phyloP scores from a whole-genome alignment of 2,113 vertebrate genomes.

The Perognathus longimembris region DNA sequence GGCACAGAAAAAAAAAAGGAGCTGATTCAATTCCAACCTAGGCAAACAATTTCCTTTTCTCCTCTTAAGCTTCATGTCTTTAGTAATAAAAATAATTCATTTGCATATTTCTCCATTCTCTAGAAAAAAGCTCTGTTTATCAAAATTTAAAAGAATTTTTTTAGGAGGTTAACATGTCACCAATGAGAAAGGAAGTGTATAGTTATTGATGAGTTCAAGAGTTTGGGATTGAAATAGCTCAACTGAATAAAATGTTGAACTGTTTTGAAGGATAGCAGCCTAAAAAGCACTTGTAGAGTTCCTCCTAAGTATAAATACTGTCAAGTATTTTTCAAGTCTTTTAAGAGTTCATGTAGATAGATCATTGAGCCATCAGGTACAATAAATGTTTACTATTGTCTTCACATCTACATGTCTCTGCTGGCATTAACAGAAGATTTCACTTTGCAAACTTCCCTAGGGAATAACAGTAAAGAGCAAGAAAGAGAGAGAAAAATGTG shows the following conservation, averaged over 20 bases:
- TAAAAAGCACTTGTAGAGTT: constrained; percentile 22
- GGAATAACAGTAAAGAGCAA: constrained; percentile 55
- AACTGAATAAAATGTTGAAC: constrained; percentile 4
- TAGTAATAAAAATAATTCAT: background rate
- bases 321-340: constrained; percentile 65
- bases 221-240: constrained; percentile 43
- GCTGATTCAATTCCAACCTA: background rate
- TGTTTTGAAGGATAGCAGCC: constrained; percentile 20
- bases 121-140: no score
- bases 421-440: constrained; percentile 74
- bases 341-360: constrained; percentile 66
- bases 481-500: background rate
- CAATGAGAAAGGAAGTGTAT: background rate
- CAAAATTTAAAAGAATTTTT: background rate
- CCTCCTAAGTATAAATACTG: constrained; percentile 39
- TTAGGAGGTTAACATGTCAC: constrained; percentile 39
- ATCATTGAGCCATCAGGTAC: constrained; percentile 46
- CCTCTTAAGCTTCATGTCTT: background rate
- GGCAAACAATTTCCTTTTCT: background rate
- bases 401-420: constrained; percentile 62
- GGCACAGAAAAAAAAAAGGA: background rate
- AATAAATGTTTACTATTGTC: constrained; percentile 76
- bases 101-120: background rate
- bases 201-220: constrained; percentile 7
- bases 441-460: constrained; percentile 66